Percentiles rank a stretch among this genome's conserved stretches.
Conservation (phyloP, 2,113 vertebrate genomes). For the Nansenia antarctica region DNA sequence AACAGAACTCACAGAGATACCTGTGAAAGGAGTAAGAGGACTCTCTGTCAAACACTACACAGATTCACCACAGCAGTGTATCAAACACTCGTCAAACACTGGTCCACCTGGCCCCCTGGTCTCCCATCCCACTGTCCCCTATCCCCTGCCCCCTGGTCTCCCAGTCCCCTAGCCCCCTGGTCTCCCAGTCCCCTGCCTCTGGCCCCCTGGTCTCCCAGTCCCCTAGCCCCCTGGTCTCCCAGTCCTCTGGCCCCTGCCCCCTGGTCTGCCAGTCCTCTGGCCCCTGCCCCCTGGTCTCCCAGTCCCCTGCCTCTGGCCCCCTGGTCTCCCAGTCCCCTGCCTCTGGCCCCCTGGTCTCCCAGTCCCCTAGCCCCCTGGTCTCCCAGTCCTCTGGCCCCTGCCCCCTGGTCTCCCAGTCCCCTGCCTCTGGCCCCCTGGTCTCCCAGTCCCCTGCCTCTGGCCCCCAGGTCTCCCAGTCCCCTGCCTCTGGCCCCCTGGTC, state of each 20-base stretch:
- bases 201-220: not conserved
- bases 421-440: not conserved
- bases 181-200: not conserved
- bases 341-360: not conserved
- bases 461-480: too few species aligned
- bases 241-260: not conserved
- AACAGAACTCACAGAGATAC: conserved; percentile 92
- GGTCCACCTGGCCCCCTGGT: not conserved
- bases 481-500: not conserved
- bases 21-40: conserved; percentile 63
- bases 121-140: not conserved
- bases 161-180: not conserved
- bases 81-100: not conserved
- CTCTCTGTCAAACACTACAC: not conserved
- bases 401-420: not conserved
- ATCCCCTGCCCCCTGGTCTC: not conserved
- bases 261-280: not conserved
- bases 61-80: not conserved
- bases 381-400: not conserved
- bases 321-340: not conserved
- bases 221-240: not conserved
- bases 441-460: not conserved
- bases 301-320: too few species aligned
- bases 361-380: too few species aligned
- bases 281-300: not conserved